Evolutionary conservation across 2,888 invertebrate species (phyloP).

Genomic region (Conus canariensis): DNA sequence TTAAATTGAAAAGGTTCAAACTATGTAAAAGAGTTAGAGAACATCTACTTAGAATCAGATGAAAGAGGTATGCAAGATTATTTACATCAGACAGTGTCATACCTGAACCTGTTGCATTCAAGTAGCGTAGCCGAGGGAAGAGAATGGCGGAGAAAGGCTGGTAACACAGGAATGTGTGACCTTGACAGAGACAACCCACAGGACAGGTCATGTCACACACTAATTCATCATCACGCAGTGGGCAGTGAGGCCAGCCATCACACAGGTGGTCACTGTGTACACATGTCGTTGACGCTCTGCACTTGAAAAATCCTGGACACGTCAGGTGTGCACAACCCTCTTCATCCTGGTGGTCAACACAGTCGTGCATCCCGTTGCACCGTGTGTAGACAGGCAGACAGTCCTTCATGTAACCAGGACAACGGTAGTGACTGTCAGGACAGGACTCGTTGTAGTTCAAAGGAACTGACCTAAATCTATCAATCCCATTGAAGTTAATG

Average conservation of each 20-base stretch:
- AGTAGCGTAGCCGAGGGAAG: neutral
- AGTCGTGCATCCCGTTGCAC: slow-evolving; percentile 18
- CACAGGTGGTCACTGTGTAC: neutral
- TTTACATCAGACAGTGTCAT: neutral
- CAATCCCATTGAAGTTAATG: neutral
- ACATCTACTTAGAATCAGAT: neutral
- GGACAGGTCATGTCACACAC: neutral
- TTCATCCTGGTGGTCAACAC: neutral
- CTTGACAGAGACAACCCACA: slow-evolving; percentile 4
- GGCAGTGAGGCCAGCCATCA: slow-evolving; percentile 21
- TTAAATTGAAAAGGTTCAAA: neutral
- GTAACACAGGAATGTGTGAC: neutral
- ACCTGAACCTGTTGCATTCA: slow-evolving; percentile 6
- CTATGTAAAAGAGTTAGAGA: neutral
- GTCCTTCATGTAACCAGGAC: neutral
- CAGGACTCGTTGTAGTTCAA: neutral
- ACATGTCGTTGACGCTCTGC: neutral
- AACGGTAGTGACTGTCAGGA: slow-evolving; percentile 22
- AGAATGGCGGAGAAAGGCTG: neutral
- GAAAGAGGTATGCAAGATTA: neutral
- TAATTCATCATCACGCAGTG: slow-evolving; percentile 1
- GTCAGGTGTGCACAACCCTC: neutral
- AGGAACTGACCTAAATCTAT: neutral
- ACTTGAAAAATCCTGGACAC: slow-evolving; percentile 13
- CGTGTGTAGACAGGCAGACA: slow-evolving; percentile 22